These are phyloP conservation scores for Eospalax fontanierii DNA, from an alignment of 2,797 vertebrate genomes.

Conservation along the genomic window DNA sequence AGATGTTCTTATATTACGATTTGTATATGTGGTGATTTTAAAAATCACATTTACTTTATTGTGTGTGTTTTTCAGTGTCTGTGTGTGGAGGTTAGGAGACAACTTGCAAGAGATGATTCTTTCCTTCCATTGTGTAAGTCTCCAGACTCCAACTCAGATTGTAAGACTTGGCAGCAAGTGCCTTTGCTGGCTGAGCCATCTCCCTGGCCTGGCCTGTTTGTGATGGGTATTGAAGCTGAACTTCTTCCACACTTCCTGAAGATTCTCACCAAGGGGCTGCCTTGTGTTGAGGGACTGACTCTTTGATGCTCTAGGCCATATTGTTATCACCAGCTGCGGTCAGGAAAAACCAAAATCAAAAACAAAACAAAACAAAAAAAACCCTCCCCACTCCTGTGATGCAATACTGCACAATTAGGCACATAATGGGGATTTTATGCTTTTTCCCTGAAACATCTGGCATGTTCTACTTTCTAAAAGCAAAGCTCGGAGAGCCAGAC, in stretches of 20 bases:
- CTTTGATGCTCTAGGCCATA: conserved; percentile 75
- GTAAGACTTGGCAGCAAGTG: not conserved
- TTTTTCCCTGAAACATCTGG: conserved; percentile 83
- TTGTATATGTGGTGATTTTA: not conserved
- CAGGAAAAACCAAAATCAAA: conserved; percentile 61
- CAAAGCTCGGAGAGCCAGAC: conserved; percentile 68
- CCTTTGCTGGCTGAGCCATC: not conserved
- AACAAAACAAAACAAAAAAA: too few relatives aligned
- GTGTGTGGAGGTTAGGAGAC: not conserved
- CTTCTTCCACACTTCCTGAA: not conserved
- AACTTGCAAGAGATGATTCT: not conserved
- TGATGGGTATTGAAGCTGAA: not conserved
- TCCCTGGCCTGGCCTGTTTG: not conserved
- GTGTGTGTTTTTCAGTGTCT: not conserved
- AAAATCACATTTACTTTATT: not conserved
- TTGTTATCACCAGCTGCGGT: conserved; percentile 83
- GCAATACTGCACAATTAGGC: conserved; percentile 83
- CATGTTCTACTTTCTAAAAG: conserved; percentile 74
- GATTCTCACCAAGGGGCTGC: not conserved
- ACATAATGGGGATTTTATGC: conserved; percentile 84
- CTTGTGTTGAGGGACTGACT: conserved; percentile 21
- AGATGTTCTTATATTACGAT: not conserved
- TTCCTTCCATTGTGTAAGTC: not conserved
- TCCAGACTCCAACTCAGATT: not conserved
- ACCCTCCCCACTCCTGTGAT: conserved; percentile 74